Evolutionary conservation across 2,113 vertebrate genomes (phyloP), one percentile per base, ranked within the genome.

Genomic region (Atlantisia rogersi): DNA sequence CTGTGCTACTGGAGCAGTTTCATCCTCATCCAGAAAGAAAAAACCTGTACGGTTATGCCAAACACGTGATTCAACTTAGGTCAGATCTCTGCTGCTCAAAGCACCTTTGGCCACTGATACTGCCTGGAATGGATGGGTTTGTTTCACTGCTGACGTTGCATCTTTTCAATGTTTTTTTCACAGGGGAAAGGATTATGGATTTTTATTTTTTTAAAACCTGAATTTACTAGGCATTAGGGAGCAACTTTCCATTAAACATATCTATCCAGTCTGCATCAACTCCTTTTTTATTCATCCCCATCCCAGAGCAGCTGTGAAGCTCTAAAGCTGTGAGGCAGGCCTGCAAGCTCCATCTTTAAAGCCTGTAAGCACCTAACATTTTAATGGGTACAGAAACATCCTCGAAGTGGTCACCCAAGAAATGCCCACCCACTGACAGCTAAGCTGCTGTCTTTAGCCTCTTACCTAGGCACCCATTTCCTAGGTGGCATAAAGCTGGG

Each of bases 11-110:
- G 82, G n/a, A 92, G 62, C 48, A 75, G 86, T 92, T 92, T 90
- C 65, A 92, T 82, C 82, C 73, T 78, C 69, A 84, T 90, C 88
- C 90, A 94, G 56, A 94, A 86, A 68, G 69, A 90, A 92, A 90
- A 69, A 87, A 65, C 2, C 59, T 75, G 22, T 37, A 76, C 48
- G 58, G 68, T 91, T 75, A 83, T 76, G 94, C 90, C 92, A 95
- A 88, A 94, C 73, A 93, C 73, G 82, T 83, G 86, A 97, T 94
- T 92, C 58, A 69, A 25, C 88, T 91, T 65, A 94, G 82, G 60
- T 19, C 15, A 50, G 70, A 94, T 53, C 74, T 94, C 69, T 74
- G 82, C 90, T 96, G 68, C 90, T 88, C 67, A 85, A 74, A 91
- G 40, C 37, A 82, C 26, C 46, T 52, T 91, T 91, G 83, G 77